phyloP scores from a whole-genome alignment of 1,140 invertebrate genomes.

The Drosophila kepulauana region DNA sequence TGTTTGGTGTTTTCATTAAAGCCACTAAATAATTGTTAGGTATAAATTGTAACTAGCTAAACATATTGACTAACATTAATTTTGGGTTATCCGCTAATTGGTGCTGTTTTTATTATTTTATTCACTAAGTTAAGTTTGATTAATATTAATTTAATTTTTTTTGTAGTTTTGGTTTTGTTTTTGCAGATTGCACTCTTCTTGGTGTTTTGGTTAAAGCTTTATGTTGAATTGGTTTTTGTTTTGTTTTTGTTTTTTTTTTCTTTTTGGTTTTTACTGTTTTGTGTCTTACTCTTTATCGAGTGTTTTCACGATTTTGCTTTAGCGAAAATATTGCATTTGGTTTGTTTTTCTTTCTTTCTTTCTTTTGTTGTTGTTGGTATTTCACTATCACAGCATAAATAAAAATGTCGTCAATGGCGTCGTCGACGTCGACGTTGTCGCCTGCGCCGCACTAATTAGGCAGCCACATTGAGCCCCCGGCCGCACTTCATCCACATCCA shows the following conservation, averaged over 20 bases:
- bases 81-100: constrained; percentile 73
- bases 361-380: constrained; percentile 59
- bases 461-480: constrained; percentile 62
- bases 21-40: constrained; percentile 71
- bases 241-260: constrained; percentile 26
- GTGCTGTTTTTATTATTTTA: constrained; percentile 61
- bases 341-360: constrained; percentile 41
- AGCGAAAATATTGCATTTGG: constrained; percentile 73
- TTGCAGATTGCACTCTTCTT: constrained; percentile 46
- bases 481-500: constrained; percentile 32
- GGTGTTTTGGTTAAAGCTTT: constrained; percentile 65
- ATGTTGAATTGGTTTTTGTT: constrained; percentile 32
- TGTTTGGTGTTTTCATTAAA: constrained; percentile 78
- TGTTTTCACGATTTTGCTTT: constrained; percentile 31
- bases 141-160: constrained; percentile 16
- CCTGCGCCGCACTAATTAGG: constrained; percentile 55
- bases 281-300: constrained; percentile 36
- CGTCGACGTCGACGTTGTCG: constrained; percentile 31
- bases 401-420: constrained; percentile 58
- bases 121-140: constrained; percentile 55
- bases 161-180: constrained; percentile 18
- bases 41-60: constrained; percentile 77
- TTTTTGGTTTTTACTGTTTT: constrained; percentile 22
- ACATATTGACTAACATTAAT: constrained; percentile 70
- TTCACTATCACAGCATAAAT: constrained; percentile 82